Percentiles rank a stretch among this genome's conserved stretches.
These are phyloP conservation scores for Aleadryas rufinucha DNA, from an alignment of 2,113 vertebrate genomes.

Conservation along the genomic window DNA sequence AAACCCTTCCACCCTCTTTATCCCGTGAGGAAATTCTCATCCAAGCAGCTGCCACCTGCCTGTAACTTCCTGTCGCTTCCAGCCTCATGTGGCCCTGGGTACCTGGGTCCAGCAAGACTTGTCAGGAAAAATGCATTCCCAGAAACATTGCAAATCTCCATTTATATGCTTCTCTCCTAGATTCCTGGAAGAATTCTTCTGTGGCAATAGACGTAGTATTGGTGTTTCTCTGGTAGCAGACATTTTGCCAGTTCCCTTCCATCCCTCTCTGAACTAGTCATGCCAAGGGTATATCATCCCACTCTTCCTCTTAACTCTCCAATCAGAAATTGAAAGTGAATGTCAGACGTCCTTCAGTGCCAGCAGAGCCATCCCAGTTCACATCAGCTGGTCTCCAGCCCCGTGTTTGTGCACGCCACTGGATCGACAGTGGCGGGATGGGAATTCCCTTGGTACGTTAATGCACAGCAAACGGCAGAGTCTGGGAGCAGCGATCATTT, in stretches of 20 bases:
- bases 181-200: not conserved
- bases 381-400: not conserved
- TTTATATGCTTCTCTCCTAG: not conserved
- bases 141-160: not conserved
- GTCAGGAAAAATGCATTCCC: not conserved
- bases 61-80: not conserved
- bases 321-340: not conserved
- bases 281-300: not conserved
- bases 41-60: not conserved
- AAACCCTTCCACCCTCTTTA: not conserved
- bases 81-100: not conserved
- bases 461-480: not conserved
- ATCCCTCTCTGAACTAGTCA: not conserved
- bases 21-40: not conserved
- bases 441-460: not conserved
- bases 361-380: not conserved
- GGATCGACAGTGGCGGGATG: accelerated
- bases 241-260: not conserved
- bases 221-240: not conserved
- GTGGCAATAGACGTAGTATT: accelerated
- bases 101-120: not conserved
- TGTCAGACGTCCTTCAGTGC: not conserved
- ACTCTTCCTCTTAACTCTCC: not conserved
- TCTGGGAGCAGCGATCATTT: not conserved
- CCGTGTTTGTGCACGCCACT: not conserved